phyloP scores from a whole-genome alignment of 2,113 vertebrate species.

The Pungitius pungitius region DNA sequence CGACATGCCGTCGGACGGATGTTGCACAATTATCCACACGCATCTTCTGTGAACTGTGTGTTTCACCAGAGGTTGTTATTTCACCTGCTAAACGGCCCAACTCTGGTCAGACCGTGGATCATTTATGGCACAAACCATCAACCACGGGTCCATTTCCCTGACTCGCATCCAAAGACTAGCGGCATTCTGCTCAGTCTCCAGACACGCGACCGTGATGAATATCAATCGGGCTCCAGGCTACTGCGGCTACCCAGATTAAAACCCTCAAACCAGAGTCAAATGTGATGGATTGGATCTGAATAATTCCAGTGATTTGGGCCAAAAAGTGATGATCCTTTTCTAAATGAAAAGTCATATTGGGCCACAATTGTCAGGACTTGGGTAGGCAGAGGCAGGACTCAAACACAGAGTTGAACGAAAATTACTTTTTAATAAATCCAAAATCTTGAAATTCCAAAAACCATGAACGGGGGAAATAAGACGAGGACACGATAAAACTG shows the following conservation, averaged over 20 bases:
- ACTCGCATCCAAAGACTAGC: slow-evolving; percentile 61
- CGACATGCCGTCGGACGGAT: background rate
- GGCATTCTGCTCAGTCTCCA: slow-evolving; percentile 48
- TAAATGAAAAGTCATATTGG: too few species aligned
- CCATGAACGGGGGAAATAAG: too few species aligned
- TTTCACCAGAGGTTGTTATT: slow-evolving; percentile 52
- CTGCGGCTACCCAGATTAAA: slow-evolving; percentile 66
- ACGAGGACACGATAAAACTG: too few species aligned
- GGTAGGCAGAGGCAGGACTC: too few species aligned
- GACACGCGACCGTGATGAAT: slow-evolving; percentile 69
- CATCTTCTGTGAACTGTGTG: slow-evolving; percentile 10
- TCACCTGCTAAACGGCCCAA: slow-evolving; percentile 42
- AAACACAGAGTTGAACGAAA: too few species aligned
- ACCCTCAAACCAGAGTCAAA: slow-evolving; percentile 52
- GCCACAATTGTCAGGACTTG: too few species aligned
- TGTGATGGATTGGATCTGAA: slow-evolving; percentile 54
- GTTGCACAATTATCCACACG: background rate
- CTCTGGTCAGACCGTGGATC: slow-evolving; percentile 32
- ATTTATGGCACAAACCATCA: slow-evolving; percentile 32
- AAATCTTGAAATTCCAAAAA: too few species aligned
- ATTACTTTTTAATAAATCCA: too few species aligned
- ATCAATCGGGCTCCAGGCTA: slow-evolving; percentile 58
- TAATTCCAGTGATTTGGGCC: slow-evolving; percentile 47
- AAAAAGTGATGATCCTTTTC: slow-evolving; percentile 23
- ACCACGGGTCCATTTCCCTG: slow-evolving; percentile 37